Evolutionary conservation across 2,113 vertebrate genomes (phyloP), one percentile per base, ranked within the genome.

Genomic region (Turdus rufiventris): DNA sequence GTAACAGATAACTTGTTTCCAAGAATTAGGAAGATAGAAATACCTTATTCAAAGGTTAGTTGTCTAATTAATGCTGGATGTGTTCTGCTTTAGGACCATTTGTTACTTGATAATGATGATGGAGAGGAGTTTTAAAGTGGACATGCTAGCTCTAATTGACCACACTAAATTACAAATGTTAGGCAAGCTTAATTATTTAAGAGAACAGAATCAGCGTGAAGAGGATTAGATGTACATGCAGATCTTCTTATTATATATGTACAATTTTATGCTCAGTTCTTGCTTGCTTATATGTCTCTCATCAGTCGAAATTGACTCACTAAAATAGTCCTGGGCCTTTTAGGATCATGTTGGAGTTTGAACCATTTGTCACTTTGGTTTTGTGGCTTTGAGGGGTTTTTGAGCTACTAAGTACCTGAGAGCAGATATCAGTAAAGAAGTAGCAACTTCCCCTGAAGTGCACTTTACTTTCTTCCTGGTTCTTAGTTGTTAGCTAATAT

Each of bases 241-340:
- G 68, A 73, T 63, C 5, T 0, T 63, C 5, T 0, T 87, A 18
- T 10, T 9, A 2, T 48, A 18, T 14, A 14, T 43, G 6, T 58
- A 23, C 15, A 74, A 9, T 34, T 70, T 65, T 17, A 15, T 74
- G 31, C 24, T 54, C 21, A 6, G 28, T 53, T 87, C 58, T 68
- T 92, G 12, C 34, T 23, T 50, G 40, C 7, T 9, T 38, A 38
- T 38, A 38, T 38, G 10, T 58, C 13, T 85, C 21, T 73, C 18
- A 26, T 67, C 40, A 47, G 29, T 56, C 85, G 56, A 60, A 75
- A 67, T 4, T 62, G 54, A 21, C n/a, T 45, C 9, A 15, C 9
- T 73, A 5, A 62, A 76, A 26, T 29, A 50, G 19, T 50, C 16
- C 14, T 60, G 16, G 7, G 8, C 21, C 7, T 5, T 72, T 76